A percentile compares a stretch with the other conserved stretches of the same genome.
Conservation (phyloP, 2,888 invertebrate genomes). For the Blastobasis lacticolella region DNA sequence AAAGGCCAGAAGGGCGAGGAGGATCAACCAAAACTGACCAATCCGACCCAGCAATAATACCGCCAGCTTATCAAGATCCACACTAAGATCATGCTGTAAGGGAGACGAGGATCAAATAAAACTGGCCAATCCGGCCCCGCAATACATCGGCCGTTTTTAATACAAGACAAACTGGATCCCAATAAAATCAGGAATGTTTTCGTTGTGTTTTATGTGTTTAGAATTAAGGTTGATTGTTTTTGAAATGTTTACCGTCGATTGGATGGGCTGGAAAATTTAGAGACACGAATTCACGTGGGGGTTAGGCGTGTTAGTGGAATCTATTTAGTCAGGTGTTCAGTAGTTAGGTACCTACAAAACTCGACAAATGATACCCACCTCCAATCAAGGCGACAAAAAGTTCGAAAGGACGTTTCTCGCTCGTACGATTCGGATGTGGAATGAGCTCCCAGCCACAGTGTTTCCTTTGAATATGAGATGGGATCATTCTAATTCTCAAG, state of each 20-base stretch:
- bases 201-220: constrained; percentile 10
- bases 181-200: constrained; percentile 16
- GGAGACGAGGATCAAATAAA: background rate
- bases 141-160: constrained; percentile 7
- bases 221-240: constrained; percentile 13
- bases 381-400: too few species aligned
- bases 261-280: background rate
- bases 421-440: too few species aligned
- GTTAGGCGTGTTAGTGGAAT: too few species aligned
- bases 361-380: too few species aligned
- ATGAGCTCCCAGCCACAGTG: too few species aligned
- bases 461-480: too few species aligned
- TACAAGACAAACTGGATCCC: constrained; percentile 10
- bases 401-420: too few species aligned
- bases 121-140: background rate
- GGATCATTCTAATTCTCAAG: too few species aligned
- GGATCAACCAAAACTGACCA: background rate
- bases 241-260: constrained; percentile 7
- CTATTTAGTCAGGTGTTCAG: too few species aligned
- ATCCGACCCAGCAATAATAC: background rate
- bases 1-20: background rate
- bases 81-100: background rate
- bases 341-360: too few species aligned
- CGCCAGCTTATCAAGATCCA: background rate
- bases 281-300: too few species aligned